phyloP scores from a whole-genome alignment of 2,113 vertebrate species.

The Silurus glanis region DNA sequence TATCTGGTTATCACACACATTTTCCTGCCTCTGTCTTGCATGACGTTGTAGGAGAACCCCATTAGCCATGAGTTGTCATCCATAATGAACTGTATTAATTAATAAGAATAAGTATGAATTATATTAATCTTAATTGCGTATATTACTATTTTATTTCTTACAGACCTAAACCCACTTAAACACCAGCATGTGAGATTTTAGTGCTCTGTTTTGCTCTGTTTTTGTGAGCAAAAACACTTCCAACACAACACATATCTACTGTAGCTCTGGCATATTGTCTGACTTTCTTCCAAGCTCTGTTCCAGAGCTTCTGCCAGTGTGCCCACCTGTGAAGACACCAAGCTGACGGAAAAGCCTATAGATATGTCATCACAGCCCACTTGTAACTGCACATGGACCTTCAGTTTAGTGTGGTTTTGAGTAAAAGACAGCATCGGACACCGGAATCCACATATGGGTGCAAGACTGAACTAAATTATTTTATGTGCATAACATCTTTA shows the following conservation, averaged over 20 bases:
- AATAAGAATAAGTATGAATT: too few species aligned
- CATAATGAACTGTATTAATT: not conserved
- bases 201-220: not conserved
- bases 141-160: not conserved
- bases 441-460: not conserved
- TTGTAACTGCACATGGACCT: not conserved
- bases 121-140: too few species aligned
- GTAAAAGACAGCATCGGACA: not conserved
- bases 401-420: not conserved
- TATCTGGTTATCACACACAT: too few species aligned
- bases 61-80: not conserved
- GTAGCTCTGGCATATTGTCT: not conserved
- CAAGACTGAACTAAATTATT: not conserved
- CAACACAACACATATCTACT: not conserved
- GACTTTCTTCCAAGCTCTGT: not conserved
- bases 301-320: not conserved
- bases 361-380: not conserved
- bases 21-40: too few species aligned
- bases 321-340: not conserved
- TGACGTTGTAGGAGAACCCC: too few species aligned
- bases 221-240: not conserved
- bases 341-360: not conserved
- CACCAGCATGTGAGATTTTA: not conserved
- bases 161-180: not conserved
- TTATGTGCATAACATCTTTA: not conserved